Conservation (phyloP, 2,888 invertebrate genomes). For the Troides aeacus region DNA sequence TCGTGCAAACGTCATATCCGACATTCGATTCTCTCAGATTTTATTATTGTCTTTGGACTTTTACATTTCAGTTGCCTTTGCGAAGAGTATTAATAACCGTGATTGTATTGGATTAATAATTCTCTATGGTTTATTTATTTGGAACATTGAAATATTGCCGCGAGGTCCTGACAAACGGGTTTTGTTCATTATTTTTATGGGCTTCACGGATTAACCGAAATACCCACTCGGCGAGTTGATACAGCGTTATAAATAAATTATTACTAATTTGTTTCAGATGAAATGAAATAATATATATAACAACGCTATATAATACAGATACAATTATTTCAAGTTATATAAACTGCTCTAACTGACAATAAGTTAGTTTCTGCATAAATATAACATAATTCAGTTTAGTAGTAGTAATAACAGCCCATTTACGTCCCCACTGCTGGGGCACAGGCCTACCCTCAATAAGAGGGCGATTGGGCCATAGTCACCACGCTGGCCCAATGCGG, state of each 20-base stretch:
- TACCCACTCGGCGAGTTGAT: constrained; percentile 9
- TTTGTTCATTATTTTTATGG: constrained; percentile 22
- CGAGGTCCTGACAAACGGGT: constrained; percentile 21
- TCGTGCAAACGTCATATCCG: constrained; percentile 29
- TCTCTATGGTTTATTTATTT: constrained; percentile 18
- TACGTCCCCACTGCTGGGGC: too few species aligned
- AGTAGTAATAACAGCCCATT: too few species aligned
- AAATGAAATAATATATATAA: background rate
- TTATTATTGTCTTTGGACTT: constrained; percentile 29
- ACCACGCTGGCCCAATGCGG: too few species aligned
- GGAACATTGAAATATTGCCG: constrained; percentile 12
- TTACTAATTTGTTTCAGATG: background rate
- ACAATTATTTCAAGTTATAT: background rate
- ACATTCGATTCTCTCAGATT: constrained; percentile 28
- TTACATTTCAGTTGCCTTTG: constrained; percentile 9
- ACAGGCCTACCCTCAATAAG: too few species aligned
- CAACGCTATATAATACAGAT: background rate
- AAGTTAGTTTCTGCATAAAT: background rate
- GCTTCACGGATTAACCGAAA: constrained; percentile 15
- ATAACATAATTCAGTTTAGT: too few species aligned
- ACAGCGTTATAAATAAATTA: constrained; percentile 9
- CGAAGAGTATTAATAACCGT: constrained; percentile 17
- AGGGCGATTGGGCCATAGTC: too few species aligned
- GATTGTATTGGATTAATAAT: constrained; percentile 14
- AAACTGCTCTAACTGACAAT: background rate